Percentiles rank a stretch among this genome's conserved stretches.
These are phyloP conservation scores for Sebastes vulpes DNA, from an alignment of 2,797 vertebrate species.

Conservation along the genomic window DNA sequence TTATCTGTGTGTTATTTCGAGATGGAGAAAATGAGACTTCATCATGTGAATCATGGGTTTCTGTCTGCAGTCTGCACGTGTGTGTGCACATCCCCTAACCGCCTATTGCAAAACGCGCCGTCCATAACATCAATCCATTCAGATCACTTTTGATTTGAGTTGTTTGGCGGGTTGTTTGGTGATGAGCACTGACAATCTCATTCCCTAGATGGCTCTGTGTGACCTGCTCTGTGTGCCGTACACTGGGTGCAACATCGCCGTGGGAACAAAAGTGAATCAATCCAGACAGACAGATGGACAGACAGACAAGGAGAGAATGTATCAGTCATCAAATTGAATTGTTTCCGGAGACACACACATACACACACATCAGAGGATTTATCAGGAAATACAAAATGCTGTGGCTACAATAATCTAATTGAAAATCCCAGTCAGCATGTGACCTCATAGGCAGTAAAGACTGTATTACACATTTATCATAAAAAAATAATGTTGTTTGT, in stretches of 20 bases:
- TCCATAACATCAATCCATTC: slow-evolving; percentile 49
- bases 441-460: slow-evolving; percentile 57
- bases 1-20: slow-evolving; percentile 55
- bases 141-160: slow-evolving; percentile 66
- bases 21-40: slow-evolving; percentile 56
- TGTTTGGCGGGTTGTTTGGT: slow-evolving; percentile 41
- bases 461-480: slow-evolving; percentile 61
- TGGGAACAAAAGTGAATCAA: slow-evolving; percentile 65
- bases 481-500: slow-evolving; percentile 27
- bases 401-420: slow-evolving; percentile 58
- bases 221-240: slow-evolving; percentile 29
- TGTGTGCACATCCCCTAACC: not conserved
- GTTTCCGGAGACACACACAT: slow-evolving; percentile 43
- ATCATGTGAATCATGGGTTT: slow-evolving; percentile 24
- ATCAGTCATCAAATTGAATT: slow-evolving; percentile 71
- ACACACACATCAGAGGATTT: slow-evolving; percentile 45
- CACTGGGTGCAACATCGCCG: slow-evolving; percentile 13
- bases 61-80: slow-evolving; percentile 8
- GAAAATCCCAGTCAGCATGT: slow-evolving; percentile 56
- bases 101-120: slow-evolving; percentile 16
- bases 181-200: slow-evolving; percentile 76
- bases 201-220: slow-evolving; percentile 71
- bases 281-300: slow-evolving; percentile 42
- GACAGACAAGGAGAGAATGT: slow-evolving; percentile 55
- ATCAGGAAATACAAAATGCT: slow-evolving; percentile 33